Conservation (phyloP, 2,797 vertebrate species). For the Tympanoctomys barrerae region DNA sequence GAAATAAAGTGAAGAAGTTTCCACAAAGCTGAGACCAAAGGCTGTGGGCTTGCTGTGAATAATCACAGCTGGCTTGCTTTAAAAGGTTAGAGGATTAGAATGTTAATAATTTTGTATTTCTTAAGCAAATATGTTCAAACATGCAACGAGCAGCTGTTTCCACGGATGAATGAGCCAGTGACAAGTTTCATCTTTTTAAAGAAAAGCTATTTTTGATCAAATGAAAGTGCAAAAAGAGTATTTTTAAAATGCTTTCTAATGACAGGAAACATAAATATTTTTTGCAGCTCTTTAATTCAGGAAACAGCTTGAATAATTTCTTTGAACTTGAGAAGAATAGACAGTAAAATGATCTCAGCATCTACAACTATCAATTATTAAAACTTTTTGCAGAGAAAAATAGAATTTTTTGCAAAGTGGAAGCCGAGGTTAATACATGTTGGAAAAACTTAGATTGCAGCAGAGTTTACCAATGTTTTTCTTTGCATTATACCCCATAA, state of each 20-base stretch:
- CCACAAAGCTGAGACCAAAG: conserved; percentile 61
- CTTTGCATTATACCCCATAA: not conserved
- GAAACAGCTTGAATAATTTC: conserved; percentile 65
- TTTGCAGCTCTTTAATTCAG: conserved; percentile 68
- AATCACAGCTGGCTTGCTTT: conserved; percentile 77
- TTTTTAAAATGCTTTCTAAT: conserved; percentile 75
- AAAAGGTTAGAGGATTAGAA: conserved; percentile 83
- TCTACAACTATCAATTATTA: not conserved
- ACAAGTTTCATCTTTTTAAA: conserved; percentile 77
- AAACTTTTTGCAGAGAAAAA: not conserved
- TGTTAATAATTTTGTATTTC: conserved; percentile 83
- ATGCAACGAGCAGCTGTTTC: conserved; percentile 76
- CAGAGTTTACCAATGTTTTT: not conserved
- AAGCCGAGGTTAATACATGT: not conserved
- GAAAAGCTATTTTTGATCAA: conserved; percentile 75
- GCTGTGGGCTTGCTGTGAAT: conserved; percentile 65
- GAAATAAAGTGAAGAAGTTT: conserved; percentile 64
- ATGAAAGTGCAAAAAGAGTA: conserved; percentile 54
- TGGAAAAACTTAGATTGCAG: not conserved
- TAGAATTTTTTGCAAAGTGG: not conserved
- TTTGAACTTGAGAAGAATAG: conserved; percentile 27
- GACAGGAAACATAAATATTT: conserved; percentile 79
- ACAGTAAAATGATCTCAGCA: conserved; percentile 27
- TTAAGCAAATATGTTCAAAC: conserved; percentile 83
- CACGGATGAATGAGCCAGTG: conserved; percentile 67